Evolutionary conservation across 2,113 vertebrate genomes (phyloP).

Genomic region (Lycocorax pyrrhopterus): DNA sequence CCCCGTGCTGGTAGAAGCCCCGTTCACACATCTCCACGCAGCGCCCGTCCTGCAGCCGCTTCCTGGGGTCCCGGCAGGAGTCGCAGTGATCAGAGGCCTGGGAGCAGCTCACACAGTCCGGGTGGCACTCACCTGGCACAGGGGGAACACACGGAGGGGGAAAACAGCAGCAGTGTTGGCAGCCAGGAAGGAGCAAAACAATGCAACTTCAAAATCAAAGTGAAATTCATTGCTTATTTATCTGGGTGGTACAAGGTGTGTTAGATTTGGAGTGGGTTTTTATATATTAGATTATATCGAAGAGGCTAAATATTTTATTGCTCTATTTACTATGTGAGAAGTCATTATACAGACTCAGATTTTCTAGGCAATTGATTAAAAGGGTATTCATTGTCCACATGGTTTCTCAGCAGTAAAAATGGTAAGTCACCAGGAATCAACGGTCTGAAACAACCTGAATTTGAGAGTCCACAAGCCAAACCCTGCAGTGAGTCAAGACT

Average conservation of each 20-base stretch:
- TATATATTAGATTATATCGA: background rate
- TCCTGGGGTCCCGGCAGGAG: slow-evolving; percentile 71
- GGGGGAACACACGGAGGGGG: background rate
- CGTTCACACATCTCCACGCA: slow-evolving; percentile 73
- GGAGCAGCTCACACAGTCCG: slow-evolving; percentile 81
- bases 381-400: background rate
- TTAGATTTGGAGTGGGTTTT: background rate
- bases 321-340: background rate
- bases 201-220: rapidly evolving
- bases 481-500: background rate
- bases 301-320: background rate
- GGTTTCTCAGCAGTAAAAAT: background rate
- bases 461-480: background rate
- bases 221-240: background rate
- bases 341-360: background rate
- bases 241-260: too few relatives aligned
- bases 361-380: background rate
- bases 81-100: slow-evolving; percentile 71
- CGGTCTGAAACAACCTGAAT: rapidly evolving
- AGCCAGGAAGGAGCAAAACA: background rate
- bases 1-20: slow-evolving; percentile 75
- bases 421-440: background rate
- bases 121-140: slow-evolving; percentile 72
- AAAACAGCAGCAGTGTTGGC: background rate
- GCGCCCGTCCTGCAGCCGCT: slow-evolving; percentile 69